Evolutionary conservation across 2,888 invertebrate species (phyloP).

Genomic region (Agonopterix alstromeriana): DNA sequence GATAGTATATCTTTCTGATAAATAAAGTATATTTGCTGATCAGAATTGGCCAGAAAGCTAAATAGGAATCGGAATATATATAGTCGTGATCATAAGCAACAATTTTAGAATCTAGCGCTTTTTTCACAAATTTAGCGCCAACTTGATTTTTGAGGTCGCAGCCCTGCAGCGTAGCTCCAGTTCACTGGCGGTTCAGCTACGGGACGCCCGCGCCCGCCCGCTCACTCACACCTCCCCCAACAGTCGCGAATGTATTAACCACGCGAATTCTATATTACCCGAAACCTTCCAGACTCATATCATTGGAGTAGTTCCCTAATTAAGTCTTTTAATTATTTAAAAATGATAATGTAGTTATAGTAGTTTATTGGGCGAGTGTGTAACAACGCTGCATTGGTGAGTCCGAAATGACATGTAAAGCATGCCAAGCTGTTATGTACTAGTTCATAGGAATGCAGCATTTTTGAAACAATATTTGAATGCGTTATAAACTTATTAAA

Average conservation of each 20-base stretch:
- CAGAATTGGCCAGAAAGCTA: too few species aligned
- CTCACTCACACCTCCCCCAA: constrained; percentile 2
- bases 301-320: not conserved
- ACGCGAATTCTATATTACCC: not conserved
- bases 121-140: too few species aligned
- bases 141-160: too few species aligned
- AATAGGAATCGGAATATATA: too few species aligned
- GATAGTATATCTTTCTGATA: too few species aligned
- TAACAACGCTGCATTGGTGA: constrained; percentile 30
- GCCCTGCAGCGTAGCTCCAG: constrained; percentile 26
- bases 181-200: constrained; percentile 35
- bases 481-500: too few species aligned
- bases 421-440: constrained; percentile 4
- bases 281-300: not conserved
- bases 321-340: not conserved
- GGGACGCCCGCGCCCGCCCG: constrained; percentile 39
- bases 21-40: too few species aligned
- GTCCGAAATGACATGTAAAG: constrained; percentile 27
- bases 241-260: not conserved
- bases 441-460: not conserved
- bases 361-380: constrained; percentile 17
- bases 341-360: not conserved
- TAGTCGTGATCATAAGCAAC: too few species aligned
- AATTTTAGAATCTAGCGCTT: too few species aligned
- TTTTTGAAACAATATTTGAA: too few species aligned